Base-by-base conservation (phyloP, 2,888 invertebrate genomes). In the Ctena decussata region DNA sequence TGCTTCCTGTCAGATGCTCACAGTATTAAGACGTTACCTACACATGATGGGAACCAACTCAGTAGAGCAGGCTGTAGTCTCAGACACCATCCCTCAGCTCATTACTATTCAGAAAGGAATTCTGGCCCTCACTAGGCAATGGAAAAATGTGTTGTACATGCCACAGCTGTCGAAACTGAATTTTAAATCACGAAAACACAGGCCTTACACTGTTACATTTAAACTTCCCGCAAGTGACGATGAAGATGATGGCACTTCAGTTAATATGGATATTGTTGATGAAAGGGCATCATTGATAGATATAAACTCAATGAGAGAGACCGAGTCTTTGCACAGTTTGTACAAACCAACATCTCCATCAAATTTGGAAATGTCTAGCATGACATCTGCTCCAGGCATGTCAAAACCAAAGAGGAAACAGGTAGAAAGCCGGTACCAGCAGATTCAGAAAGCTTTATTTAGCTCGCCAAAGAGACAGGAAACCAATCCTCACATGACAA, bases 101-200 rank as follows among this genome's bases (percentile, higher is more conserved):
- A 98, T 98, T 86, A 98, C 98, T 0, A 96, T 99, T 49, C 96
- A 98, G 95, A 98, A 98, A 77, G 99, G 99, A 39, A 98, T 99
- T n/a, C 98, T 99, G 94, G 99, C 99, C 37, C 96, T 99, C 78
- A 98, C 98, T 93, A 97, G 99, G 0, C 99, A 99, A 95, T 99
- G 99, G 99, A 99, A 99, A 96, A 99, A 98, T 96, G 98, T 98
- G 2, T 96, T 99, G 30, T 99, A 99, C 95, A 99, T 99, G 90
- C 99, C 99, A 0, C 96, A 98, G 87, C 96, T 99, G 57, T 97
- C 98, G 78, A 98, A 98, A 93, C 98, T 98, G 95, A 98, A 98
- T 95, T 98, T 98, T 95, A 96, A 96, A 89, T 93, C 95, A 27
- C 93, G 94, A 86, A 98, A 98, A 95, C 97, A 97, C 86, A 91